Percentiles rank a stretch among this genome's conserved stretches.
Evolutionary conservation across 2,797 vertebrate genomes (phyloP).

Genomic region (Anas georgica): DNA sequence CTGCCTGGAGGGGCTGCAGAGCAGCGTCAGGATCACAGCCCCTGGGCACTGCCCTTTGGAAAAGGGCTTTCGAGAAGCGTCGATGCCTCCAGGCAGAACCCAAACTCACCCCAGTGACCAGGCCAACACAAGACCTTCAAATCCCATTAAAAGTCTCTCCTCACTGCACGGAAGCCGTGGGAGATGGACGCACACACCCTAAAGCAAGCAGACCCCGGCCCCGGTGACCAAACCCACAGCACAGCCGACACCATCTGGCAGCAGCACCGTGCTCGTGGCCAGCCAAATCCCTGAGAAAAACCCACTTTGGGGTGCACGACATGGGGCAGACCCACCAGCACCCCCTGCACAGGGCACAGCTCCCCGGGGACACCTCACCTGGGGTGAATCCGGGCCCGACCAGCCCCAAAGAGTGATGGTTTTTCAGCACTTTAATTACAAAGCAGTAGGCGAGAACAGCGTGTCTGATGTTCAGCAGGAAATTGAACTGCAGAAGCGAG

Average conservation of each 20-base stretch:
- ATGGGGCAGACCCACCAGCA: no score
- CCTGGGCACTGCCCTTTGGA: neutral
- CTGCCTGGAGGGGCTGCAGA: no score
- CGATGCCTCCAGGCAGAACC: rapidly evolving
- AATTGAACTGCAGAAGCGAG: constrained; percentile 39
- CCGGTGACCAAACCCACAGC: neutral
- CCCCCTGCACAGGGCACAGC: neutral
- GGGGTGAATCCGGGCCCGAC: neutral
- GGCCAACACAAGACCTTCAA: no score
- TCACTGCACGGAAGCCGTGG: no score
- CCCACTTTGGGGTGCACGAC: neutral
- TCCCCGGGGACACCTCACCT: neutral
- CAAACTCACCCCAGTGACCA: rapidly evolving
- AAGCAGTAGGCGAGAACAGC: constrained; percentile 48
- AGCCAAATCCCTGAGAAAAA: neutral
- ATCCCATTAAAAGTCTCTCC: no score
- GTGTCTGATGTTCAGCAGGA: constrained; percentile 53
- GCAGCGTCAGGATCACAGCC: no score
- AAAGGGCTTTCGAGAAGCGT: neutral
- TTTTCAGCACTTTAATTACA: constrained; percentile 62
- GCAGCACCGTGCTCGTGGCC: no score
- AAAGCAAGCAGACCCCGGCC: no score
- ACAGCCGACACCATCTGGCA: no score
- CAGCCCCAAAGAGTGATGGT: neutral
- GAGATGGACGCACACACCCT: no score